Evolutionary conservation across 1,140 invertebrate genomes (phyloP), one percentile per base, ranked within the genome.

Genomic region (Diorhabda elongata): DNA sequence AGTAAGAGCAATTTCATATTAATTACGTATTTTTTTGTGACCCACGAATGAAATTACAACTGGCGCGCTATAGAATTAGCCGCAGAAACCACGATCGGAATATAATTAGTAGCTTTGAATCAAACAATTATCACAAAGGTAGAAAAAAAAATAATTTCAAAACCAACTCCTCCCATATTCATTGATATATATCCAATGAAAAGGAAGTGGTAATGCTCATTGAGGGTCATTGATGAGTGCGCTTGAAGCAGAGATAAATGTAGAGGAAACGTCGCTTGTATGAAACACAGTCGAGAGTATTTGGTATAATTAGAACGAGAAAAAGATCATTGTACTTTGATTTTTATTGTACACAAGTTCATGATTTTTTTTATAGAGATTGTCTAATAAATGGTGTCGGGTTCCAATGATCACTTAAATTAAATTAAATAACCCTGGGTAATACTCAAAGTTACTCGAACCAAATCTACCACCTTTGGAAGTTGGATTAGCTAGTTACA

Each of bases 51-150:
- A 52, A 52, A 52, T 52, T 52, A 52, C 47, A 52, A 52, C 3
- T 52, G n/a, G 6, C 47, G 47, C 47, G 6, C 47, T n/a, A n/a
- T 52, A 52, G n/a, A 52, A 52, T 52, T 52, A 52, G n/a, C 47
- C 47, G 47, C 47, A 52, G 47, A 52, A 52, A 52, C 47, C 47
- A 52, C 47, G 6, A 52, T 52, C 47, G 47, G 47, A 52, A 52
- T 52, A 52, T 52, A 52, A 52, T 52, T 52, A 52, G 47, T 52
- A 52, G 47, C 47, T 52, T 52, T 6, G 47, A 52, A 52, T 52
- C 47, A 52, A 52, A 52, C 47, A 52, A 52, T 52, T 52, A 52
- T 52, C 47, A 52, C 47, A 52, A n/a, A 52, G 47, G 47, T 52
- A 52, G n/a, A 52, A 52, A 52, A 52, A 8, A 52, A 26, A 26